Conservation (phyloP, 2,797 vertebrate species). For the Onychomys leucogaster region DNA sequence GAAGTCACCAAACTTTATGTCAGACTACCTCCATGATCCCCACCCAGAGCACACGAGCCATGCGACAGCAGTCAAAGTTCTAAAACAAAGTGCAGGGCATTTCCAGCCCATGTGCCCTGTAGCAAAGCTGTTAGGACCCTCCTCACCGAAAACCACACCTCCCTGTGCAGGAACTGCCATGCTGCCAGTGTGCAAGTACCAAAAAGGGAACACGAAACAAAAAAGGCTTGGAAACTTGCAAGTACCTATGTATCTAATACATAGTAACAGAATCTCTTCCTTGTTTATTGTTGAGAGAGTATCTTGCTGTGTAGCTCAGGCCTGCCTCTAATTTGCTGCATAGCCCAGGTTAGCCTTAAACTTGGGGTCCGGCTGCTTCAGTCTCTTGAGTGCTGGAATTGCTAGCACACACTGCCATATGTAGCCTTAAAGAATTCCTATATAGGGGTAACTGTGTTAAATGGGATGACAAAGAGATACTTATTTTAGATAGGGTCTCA, state of each 20-base stretch:
- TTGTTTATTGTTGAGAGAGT: background rate
- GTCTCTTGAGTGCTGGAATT: background rate
- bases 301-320: background rate
- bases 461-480: background rate
- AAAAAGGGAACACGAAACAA: background rate
- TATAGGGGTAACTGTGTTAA: background rate
- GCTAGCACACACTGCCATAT: background rate
- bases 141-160: background rate
- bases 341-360: background rate
- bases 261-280: background rate
- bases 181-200: background rate
- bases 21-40: background rate
- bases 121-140: no score
- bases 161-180: background rate
- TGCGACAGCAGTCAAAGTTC: background rate
- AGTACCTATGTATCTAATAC: background rate
- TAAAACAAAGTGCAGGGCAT: background rate
- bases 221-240: background rate
- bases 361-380: background rate
- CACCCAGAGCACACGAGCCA: background rate
- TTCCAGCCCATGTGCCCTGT: background rate
- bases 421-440: background rate
- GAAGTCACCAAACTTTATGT: background rate
- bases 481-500: background rate
- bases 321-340: background rate